Evolutionary conservation across 2,797 vertebrate species (phyloP).

Genomic region (Centroberyx gerrardi): DNA sequence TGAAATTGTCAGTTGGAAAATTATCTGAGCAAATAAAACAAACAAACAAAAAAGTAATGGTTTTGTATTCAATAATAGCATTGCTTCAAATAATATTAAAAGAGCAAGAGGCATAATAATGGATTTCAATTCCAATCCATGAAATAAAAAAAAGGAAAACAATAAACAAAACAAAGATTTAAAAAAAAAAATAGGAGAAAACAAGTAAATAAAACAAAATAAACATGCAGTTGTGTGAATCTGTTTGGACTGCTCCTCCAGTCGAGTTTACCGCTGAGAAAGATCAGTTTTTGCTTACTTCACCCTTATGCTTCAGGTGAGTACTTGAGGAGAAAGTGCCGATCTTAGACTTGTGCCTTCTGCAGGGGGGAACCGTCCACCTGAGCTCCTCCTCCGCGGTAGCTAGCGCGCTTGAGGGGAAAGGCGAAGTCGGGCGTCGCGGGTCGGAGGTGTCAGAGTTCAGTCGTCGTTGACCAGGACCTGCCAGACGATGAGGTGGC

Average conservation of each 20-base stretch:
- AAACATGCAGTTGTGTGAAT: constrained; percentile 71
- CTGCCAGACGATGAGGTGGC: constrained; percentile 99
- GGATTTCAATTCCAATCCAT: constrained; percentile 43
- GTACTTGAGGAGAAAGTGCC: constrained; percentile 65
- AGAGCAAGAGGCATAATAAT: constrained; percentile 40
- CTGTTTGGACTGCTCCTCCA: constrained; percentile 17
- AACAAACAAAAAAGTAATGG: constrained; percentile 26
- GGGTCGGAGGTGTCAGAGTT: constrained; percentile 60
- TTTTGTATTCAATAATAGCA: constrained; percentile 46
- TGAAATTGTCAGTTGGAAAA: constrained; percentile 24
- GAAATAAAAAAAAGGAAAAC: constrained; percentile 36
- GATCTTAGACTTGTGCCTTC: constrained; percentile 43
- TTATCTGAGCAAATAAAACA: constrained; percentile 32
- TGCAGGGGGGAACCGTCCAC: constrained; percentile 11
- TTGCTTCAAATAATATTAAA: constrained; percentile 58
- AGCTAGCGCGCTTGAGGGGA: constrained; percentile 5
- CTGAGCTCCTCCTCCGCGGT: constrained; percentile 13
- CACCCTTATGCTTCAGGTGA: constrained; percentile 39
- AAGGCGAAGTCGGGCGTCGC: constrained; percentile 45
- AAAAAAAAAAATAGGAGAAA: constrained; percentile 33
- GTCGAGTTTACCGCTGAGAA: constrained; percentile 26
- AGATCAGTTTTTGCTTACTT: constrained; percentile 51
- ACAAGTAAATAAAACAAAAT: constrained; percentile 49
- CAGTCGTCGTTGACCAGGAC: constrained; percentile 88
- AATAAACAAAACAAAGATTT: constrained; percentile 1